phyloP scores from a whole-genome alignment of 2,113 vertebrate genomes.

The Thomomys bottae region DNA sequence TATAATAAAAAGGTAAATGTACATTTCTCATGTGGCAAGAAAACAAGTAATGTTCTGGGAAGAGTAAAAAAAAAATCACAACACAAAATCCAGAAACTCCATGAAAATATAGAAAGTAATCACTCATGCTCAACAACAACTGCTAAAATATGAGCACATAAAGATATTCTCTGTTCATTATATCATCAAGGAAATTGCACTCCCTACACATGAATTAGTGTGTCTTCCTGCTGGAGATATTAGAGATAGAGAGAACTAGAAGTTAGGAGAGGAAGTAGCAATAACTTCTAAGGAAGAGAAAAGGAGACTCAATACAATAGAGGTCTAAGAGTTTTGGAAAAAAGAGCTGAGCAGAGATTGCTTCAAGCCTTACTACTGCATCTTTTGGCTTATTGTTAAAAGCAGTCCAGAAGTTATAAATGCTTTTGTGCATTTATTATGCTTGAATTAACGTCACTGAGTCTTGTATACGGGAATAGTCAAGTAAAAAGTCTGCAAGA shows the following conservation, averaged over 20 bases:
- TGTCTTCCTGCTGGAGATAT: not conserved
- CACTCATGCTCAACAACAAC: not conserved
- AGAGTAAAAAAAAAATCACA: conserved; percentile 12
- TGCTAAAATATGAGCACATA: conserved; percentile 10
- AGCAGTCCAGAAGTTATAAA: not conserved
- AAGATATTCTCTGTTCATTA: not conserved
- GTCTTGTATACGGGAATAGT: not conserved
- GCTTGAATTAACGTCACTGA: not conserved
- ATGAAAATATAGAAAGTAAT: not conserved
- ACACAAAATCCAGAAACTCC: not conserved
- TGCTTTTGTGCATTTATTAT: not conserved
- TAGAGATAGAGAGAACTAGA: conserved; percentile 41
- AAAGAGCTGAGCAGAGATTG: not conserved
- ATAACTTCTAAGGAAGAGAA: conserved; percentile 15
- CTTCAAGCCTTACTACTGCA: not conserved
- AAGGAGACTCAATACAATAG: not conserved
- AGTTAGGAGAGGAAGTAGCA: not conserved
- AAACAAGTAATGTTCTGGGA: not conserved
- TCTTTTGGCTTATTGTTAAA: not conserved
- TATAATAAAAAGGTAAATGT: not conserved
- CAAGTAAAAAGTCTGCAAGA: not conserved
- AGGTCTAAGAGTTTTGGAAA: not conserved
- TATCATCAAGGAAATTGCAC: not conserved
- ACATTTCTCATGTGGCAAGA: conserved; percentile 27
- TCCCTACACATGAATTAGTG: not conserved